These are phyloP conservation scores for Oncorhynchus masou DNA, from an alignment of 2,113 vertebrate genomes.

Conservation along the genomic window DNA sequence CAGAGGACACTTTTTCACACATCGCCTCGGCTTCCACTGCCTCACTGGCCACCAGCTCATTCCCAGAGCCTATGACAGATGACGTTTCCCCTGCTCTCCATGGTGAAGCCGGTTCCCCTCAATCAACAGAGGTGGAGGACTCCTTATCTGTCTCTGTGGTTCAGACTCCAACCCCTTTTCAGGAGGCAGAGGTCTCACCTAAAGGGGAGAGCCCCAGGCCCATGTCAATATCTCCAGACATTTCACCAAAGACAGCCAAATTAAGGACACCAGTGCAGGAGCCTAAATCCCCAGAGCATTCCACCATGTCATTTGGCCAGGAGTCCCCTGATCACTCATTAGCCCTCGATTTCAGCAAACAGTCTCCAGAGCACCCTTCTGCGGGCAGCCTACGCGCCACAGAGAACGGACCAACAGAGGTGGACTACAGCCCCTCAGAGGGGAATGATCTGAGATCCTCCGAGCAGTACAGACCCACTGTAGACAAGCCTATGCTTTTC, in stretches of 20 bases:
- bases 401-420: conserved; percentile 94
- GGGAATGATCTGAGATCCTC: conserved; percentile 70
- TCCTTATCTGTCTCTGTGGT: conserved; percentile 96
- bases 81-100: conserved; percentile 87
- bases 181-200: conserved; percentile 91
- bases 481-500: conserved; percentile 78
- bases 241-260: conserved; percentile 87
- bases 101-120: conserved; percentile 93
- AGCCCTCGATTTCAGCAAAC: conserved; percentile 89
- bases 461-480: conserved; percentile 61
- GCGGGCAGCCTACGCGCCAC: conserved; percentile 76
- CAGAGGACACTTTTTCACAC: conserved; percentile 94
- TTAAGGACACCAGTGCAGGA: conserved; percentile 77
- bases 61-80: conserved; percentile 92
- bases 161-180: conserved; percentile 91
- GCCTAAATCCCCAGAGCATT: conserved; percentile 85
- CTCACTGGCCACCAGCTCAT: conserved; percentile 92
- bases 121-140: conserved; percentile 95
- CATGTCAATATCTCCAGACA: conserved; percentile 96
- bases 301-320: conserved; percentile 86
- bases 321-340: conserved; percentile 93
- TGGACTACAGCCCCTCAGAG: conserved; percentile 89
- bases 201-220: conserved; percentile 93
- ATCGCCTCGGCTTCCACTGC: conserved; percentile 94
- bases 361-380: conserved; percentile 87